These are phyloP conservation scores for Alligator mississippiensis DNA, from an alignment of 2,113 vertebrate genomes.

Conservation along the genomic window DNA sequence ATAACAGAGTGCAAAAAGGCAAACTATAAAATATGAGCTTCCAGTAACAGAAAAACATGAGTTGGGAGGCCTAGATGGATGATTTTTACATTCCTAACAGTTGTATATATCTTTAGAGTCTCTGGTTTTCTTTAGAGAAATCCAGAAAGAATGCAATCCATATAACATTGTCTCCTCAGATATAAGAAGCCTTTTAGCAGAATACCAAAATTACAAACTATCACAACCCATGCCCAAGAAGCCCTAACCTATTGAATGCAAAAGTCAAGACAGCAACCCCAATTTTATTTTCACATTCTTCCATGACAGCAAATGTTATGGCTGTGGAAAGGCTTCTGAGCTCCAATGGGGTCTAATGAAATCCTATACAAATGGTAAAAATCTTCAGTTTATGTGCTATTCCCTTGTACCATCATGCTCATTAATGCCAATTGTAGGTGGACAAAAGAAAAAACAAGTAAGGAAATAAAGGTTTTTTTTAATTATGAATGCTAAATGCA, in stretches of 20 bases:
- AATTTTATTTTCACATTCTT: background rate
- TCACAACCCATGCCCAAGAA: background rate
- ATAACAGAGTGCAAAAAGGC: constrained; percentile 4
- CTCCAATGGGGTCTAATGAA: background rate
- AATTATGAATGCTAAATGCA: background rate
- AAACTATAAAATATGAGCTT: background rate
- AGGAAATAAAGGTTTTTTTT: background rate
- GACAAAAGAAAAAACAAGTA: background rate
- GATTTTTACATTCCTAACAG: background rate
- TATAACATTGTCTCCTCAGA: background rate
- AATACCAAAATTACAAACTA: fast-evolving
- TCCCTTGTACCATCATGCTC: background rate
- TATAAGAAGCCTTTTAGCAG: background rate
- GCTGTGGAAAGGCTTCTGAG: background rate
- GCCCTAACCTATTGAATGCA: background rate
- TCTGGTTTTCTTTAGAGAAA: background rate
- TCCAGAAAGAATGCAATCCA: background rate
- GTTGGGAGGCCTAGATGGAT: background rate
- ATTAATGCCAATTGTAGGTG: background rate
- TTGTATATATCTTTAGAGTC: background rate
- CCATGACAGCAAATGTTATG: background rate
- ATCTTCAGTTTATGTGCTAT: background rate
- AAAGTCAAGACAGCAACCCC: background rate
- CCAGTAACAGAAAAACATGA: background rate
- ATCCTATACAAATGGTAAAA: background rate